Percentiles rank a stretch among this genome's conserved stretches.
phyloP scores from a whole-genome alignment of 1,140 invertebrate genomes.

The Microplitis mediator region DNA sequence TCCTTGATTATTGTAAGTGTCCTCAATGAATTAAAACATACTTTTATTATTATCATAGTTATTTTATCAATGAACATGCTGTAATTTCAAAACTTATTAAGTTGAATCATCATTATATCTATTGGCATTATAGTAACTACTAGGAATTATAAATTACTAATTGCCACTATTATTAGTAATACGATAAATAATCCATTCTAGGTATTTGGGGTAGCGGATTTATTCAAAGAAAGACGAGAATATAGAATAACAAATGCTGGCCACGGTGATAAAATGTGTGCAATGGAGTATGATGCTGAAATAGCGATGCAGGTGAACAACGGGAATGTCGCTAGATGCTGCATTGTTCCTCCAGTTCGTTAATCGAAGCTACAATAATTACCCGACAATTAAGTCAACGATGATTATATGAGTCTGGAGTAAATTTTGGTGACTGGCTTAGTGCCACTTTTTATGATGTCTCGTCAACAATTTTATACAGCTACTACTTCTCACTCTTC shows the following conservation, averaged over 20 bases:
- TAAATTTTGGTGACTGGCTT: not conserved
- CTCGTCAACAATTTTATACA: not conserved
- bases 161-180: not conserved
- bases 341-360: conserved; percentile 2
- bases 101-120: too few relatives aligned
- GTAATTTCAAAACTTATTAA: too few relatives aligned
- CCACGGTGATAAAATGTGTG: conserved; percentile 40
- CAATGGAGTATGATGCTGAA: conserved; percentile 47
- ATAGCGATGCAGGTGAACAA: conserved; percentile 59
- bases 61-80: not conserved
- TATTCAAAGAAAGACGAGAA: conserved; percentile 45
- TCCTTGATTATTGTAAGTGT: conserved; percentile 60
- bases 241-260: not conserved
- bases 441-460: not conserved
- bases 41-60: not conserved
- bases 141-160: too few relatives aligned
- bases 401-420: not conserved
- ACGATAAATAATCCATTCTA: conserved; percentile 23
- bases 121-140: too few relatives aligned
- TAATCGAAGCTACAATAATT: not conserved
- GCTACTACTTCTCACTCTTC: not conserved
- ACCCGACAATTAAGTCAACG: not conserved
- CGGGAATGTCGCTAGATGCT: conserved; percentile 45
- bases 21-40: not conserved
- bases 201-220: conserved; percentile 45